Evolutionary conservation across 2,113 vertebrate species (phyloP).

Genomic region (Tricholaema leucomelas): DNA sequence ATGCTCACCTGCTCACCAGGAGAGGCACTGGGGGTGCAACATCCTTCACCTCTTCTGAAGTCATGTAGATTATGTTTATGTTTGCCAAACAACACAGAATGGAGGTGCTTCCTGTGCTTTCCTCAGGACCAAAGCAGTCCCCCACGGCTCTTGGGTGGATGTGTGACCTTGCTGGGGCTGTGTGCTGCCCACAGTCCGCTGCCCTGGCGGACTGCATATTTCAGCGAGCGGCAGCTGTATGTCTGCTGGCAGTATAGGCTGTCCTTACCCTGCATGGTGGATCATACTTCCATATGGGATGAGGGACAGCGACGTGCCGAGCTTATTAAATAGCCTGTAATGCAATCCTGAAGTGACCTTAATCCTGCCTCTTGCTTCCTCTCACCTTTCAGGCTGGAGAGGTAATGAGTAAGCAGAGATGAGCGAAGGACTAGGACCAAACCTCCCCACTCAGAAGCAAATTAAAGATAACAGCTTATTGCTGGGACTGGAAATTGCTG

Average conservation of each 20-base stretch:
- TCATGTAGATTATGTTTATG: accelerated
- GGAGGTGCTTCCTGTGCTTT: neutral
- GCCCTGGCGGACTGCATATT: neutral
- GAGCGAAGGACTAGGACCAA: neutral
- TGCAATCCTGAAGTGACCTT: neutral
- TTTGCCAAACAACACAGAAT: neutral
- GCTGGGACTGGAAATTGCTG: neutral
- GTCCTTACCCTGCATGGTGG: neutral
- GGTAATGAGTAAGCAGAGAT: conserved; percentile 1
- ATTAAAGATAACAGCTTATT: neutral
- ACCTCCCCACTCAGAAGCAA: neutral
- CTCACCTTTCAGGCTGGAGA: conserved; percentile 28
- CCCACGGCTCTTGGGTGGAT: accelerated
- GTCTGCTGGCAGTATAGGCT: neutral
- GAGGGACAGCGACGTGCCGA: neutral
- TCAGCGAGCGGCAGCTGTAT: neutral
- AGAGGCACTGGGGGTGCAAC: neutral
- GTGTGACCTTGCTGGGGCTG: accelerated
- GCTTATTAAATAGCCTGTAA: neutral
- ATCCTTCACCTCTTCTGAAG: neutral
- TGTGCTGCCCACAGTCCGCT: neutral
- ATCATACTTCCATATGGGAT: neutral
- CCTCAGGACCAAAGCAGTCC: neutral
- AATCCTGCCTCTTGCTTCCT: neutral
- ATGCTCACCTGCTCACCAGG: neutral